Conservation (phyloP, 1,140 invertebrate genomes). For the Papilio helenus region DNA sequence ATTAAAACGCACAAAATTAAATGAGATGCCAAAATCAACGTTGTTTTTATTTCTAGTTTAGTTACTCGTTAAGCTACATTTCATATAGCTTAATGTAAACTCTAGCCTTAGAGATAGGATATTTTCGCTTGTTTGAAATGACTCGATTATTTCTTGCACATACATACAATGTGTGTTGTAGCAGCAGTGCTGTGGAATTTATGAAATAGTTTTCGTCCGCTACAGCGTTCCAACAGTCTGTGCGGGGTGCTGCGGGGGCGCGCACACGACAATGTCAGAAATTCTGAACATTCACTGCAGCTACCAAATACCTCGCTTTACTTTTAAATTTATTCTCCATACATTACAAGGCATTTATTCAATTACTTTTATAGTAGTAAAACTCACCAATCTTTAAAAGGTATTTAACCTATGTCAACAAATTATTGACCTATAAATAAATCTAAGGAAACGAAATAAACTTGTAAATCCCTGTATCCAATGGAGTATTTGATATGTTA, state of each 20-base stretch:
- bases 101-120: too few species aligned
- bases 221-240: not conserved
- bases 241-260: not conserved
- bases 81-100: too few species aligned
- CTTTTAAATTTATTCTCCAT: not conserved
- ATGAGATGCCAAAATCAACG: too few species aligned
- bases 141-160: not conserved
- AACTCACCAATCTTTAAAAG: too few species aligned
- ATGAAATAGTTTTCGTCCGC: not conserved
- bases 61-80: too few species aligned
- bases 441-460: not conserved
- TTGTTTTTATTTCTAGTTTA: too few species aligned
- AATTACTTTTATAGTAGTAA: not conserved
- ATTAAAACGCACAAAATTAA: too few species aligned
- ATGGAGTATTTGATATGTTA: too few species aligned
- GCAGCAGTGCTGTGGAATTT: not conserved
- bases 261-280: not conserved
- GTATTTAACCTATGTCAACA: too few species aligned
- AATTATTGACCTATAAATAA: too few species aligned
- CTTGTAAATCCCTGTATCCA: too few species aligned
- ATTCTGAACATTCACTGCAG: not conserved
- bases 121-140: not conserved
- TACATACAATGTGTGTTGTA: not conserved
- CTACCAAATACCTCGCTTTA: not conserved
- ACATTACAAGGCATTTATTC: not conserved